Base-by-base conservation (phyloP, 2,797 vertebrate genomes). In the Adelosebastes latens region DNA sequence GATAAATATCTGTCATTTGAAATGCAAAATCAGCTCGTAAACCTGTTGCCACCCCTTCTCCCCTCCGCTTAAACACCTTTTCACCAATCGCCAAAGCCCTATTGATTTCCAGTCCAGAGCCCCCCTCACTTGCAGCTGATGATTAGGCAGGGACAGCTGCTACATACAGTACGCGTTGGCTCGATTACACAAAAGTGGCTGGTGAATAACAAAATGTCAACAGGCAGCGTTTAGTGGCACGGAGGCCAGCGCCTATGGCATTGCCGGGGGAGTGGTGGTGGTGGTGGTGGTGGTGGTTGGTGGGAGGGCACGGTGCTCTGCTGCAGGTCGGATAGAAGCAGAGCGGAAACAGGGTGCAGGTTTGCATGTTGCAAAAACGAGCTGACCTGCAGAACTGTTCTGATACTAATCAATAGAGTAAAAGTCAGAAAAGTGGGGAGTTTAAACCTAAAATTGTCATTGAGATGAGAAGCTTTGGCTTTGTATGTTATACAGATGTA, bases 191-290 rank as follows among this genome's bases (percentile, higher is more conserved):
- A 86, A 92, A 95, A 84, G 90, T 91, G 93, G 92, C 92, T 84
- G 82, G 88, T 92, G 94, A 95, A 96, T 94, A 95, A 80, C 91
- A 89, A 88, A 79, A 58, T 95, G 96, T 96, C 96, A 97, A 93
- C 94, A 89, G 93, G 94, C 95, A 94, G 94, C 93, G 82, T 94
- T 93, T 93, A 93, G 90, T 72, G 85, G 86, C 87, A 88, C 80
- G 73, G 92, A 91, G 93, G 88, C 92, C 94, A 83, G 92, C 93
- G 27, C 74, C 75, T 53, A 55, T 79, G 52, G 34, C 71, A 24
- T 60, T 64, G 79, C 68, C 64, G 6, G 20, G 65, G 65, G 55
- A 56, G 71, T 5, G 70, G 42, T 52, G 72, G 68, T 56, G 49
- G 59, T 2, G 53, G 53, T 11, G 53, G 9, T 2, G 36, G 36